A percentile compares a stretch with the other conserved stretches of the same genome.
Evolutionary conservation across 92 coral and sea anemone species (phyloP).

Genomic region (Paramuricea clavata): DNA sequence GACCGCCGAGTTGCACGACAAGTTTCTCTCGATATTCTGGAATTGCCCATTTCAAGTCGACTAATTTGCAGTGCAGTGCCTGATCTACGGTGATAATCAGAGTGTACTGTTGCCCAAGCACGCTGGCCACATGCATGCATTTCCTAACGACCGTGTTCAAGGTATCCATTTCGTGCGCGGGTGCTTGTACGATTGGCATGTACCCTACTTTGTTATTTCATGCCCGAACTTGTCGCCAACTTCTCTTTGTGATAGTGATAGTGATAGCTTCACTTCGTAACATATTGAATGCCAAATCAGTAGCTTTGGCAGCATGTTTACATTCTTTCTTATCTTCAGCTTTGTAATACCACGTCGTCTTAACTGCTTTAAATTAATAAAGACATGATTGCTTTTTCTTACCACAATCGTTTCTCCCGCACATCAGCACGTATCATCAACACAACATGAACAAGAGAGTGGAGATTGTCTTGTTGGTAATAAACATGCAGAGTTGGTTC

Average conservation of each 20-base stretch:
- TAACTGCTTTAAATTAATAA: slow-evolving; percentile 49
- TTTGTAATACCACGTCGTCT: slow-evolving; percentile 57
- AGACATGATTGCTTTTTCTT: slow-evolving; percentile 51
- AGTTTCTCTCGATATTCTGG: slow-evolving; percentile 66
- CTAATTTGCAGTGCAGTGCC: slow-evolving; percentile 64
- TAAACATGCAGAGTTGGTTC: background rate
- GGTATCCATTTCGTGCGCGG: slow-evolving; percentile 70
- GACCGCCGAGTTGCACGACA: slow-evolving; percentile 66
- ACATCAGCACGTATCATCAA: slow-evolving; percentile 61
- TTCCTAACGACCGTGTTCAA: slow-evolving; percentile 68
- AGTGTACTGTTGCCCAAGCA: slow-evolving; percentile 57
- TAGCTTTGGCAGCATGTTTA: slow-evolving; percentile 50
- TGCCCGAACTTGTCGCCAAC: no score
- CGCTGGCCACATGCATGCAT: slow-evolving; percentile 67
- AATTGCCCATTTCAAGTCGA: slow-evolving; percentile 68
- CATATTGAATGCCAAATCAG: slow-evolving; percentile 74
- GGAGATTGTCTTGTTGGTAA: background rate
- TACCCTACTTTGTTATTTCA: slow-evolving; percentile 66
- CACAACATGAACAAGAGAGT: slow-evolving; percentile 64
- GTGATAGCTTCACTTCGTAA: slow-evolving; percentile 31
- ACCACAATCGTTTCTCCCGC: slow-evolving; percentile 19
- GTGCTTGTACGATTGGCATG: slow-evolving; percentile 66
- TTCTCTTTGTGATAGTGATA: slow-evolving; percentile 43
- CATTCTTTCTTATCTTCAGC: slow-evolving; percentile 31
- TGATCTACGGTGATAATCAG: slow-evolving; percentile 67